These are phyloP conservation scores for Lydus trimaculatus DNA, from an alignment of 2,888 invertebrate genomes.

Conservation along the genomic window DNA sequence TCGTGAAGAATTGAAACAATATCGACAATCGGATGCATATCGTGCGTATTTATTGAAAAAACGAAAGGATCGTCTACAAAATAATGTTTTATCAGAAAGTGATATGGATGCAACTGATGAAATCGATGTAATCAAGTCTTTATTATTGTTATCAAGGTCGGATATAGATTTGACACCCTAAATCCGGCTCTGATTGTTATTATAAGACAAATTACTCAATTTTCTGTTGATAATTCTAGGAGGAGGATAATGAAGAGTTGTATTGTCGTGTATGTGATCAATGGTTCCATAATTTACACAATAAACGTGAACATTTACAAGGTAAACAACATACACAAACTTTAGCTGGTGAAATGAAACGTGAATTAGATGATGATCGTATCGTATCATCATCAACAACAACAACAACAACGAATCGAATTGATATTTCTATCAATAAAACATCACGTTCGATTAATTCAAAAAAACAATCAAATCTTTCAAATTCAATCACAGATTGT, in stretches of 20 bases:
- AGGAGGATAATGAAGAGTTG: constrained; percentile 65
- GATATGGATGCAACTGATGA: constrained; percentile 65
- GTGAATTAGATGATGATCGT: constrained; percentile 51
- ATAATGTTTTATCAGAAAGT: constrained; percentile 60
- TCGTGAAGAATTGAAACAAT: constrained; percentile 64
- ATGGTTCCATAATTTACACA: constrained; percentile 67
- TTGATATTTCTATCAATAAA: constrained; percentile 51
- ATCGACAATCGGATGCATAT: constrained; percentile 66
- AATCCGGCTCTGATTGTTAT: no score
- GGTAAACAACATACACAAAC: constrained; percentile 65
- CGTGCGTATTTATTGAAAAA: constrained; percentile 64
- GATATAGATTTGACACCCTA: no score
- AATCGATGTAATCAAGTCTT: constrained; percentile 63
- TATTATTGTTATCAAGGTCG: no score
- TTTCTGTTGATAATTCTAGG: constrained; percentile 53
- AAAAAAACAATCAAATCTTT: neutral
- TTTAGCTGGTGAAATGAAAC: constrained; percentile 57
- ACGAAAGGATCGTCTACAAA: constrained; percentile 58
- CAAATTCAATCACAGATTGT: constrained; percentile 19
- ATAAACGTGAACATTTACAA: constrained; percentile 67
- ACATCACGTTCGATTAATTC: neutral
- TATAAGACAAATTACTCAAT: neutral
- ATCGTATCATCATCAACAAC: constrained; percentile 7
- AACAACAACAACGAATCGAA: constrained; percentile 46
- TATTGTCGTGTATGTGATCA: constrained; percentile 67